Evolutionary conservation across 2,113 vertebrate species (phyloP), one percentile per base, ranked within the genome.

Genomic region (Tonatia bakeri): DNA sequence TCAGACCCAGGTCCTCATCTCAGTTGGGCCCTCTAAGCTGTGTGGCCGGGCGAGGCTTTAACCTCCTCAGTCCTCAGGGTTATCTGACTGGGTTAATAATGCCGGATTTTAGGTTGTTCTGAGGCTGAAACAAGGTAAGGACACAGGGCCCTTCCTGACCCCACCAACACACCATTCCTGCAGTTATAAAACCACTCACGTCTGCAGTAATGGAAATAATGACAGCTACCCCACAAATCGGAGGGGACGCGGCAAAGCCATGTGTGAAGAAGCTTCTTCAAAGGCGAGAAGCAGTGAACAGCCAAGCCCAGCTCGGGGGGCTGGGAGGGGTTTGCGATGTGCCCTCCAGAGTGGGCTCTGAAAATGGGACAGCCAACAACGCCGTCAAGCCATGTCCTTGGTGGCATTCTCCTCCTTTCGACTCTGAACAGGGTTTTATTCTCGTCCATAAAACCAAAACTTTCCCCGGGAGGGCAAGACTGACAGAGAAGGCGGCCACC

Each of bases 11-110:
- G 45, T 56, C 81, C 11, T 52, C 65, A 64, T 72, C 17, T 19
- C 56, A 56, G 17, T 0, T 15, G 24, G 4, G 9, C 0, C 33
- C 20, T 26, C 28, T 0, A 6, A 67, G 3, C 0, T 40, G 14
- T 40, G 26, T 28, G 20, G 31, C 52, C 13, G 59, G 40, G n/a
- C 5, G 9, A 89, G 22, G 33, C 19, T 40, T 64, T 33, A 8
- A 24, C 20, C 20, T n/a, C 20, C 50, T 75, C 33, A 36, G 45
- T 36, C 9, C 4, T 9, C 24, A 31, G 61, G 10, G 1, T 26
- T 24, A 2, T 22, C 8, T 10, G 4, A 33, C 36, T 54, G 11
- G 7, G 31, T 59, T 14, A 56, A 24, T 4, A 5, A 85, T 10
- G 12, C 10, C n/a, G 28, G 4, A 1, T 38, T 47, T 50, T 36